Base-by-base conservation (phyloP, 2,113 vertebrate species). In the Callipepla californica region DNA sequence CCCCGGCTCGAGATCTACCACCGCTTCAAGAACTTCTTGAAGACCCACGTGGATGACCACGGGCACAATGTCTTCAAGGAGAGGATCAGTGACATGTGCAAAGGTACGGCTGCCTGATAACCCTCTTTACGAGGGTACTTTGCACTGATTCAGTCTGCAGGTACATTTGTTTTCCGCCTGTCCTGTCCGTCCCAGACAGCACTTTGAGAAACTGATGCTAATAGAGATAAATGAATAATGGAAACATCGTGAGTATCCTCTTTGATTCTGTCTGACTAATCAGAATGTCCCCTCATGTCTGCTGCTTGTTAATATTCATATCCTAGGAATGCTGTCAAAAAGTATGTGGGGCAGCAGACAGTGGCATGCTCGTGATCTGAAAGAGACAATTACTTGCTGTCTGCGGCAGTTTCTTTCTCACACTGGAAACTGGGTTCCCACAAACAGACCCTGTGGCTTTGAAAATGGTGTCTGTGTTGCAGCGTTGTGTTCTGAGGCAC, bases 11-110 rank as follows among this genome's bases (percentile, higher is more conserved):
- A 99, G 97, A 99, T 99, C 97, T 99, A 99, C 97, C 99, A 99
- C 97, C 98, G 99, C 90, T 99, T 99, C 97, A 99, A 99, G 97
- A 99, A 99, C 97, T 99, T 99, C 89, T 96, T 99, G 94, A 98
- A 99, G 75, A 99, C 99, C 1, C 99, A 99, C 1, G 99, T 99
- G 79, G 99, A 99, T 42, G 98, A 99, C 77, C 98, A 98, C 2
- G 99, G 99, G 22, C 99, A 99, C 97, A 99, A 99, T 2, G 99
- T 99, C 68, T 99, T 99, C 96, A 99, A 99, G 96, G 99, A 99
- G 96, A 98, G 98, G 95, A 99, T 99, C 97, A 99, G 98, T 0
- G 99, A 99, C 97, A 99, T 99, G 99, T 99, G 99, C 97, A 99
- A 99, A 99, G 99, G 99, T 98, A 95, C 19, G 63, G 8, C 25